These are phyloP conservation scores for Sebastes nivosus DNA, from an alignment of 2,797 vertebrate species.

Conservation along the genomic window DNA sequence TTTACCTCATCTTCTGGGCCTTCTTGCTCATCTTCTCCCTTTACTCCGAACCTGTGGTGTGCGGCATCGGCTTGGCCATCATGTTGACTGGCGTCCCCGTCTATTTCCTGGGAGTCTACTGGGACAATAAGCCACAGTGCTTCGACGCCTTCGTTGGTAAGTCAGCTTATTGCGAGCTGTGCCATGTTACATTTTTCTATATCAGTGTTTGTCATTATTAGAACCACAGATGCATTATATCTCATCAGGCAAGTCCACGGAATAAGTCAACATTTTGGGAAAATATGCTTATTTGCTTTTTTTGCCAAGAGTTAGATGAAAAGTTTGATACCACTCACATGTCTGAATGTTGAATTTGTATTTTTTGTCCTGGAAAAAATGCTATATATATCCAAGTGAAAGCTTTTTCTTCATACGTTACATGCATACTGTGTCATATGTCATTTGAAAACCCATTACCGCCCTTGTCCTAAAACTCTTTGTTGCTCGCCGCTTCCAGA, in stretches of 20 bases:
- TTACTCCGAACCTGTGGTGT: conserved; percentile 93
- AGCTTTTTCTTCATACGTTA: not conserved
- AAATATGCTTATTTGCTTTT: not conserved
- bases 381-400: not conserved
- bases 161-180: conserved; percentile 30
- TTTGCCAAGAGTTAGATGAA: not conserved
- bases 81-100: conserved; percentile 93
- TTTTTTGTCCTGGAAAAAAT: not conserved
- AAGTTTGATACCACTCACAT: not conserved
- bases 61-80: conserved; percentile 92
- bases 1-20: conserved; percentile 95
- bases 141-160: conserved; percentile 86
- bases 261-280: not conserved
- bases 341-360: not conserved
- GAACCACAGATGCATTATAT: not conserved
- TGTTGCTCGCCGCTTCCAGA: conserved; percentile 70
- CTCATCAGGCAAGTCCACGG: not conserved
- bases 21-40: conserved; percentile 94
- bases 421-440: not conserved
- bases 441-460: not conserved
- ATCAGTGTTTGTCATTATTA: not conserved
- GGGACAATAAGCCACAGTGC: conserved; percentile 91
- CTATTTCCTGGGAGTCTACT: conserved; percentile 93
- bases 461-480: not conserved
- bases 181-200: not conserved